Conservation (phyloP, 1,140 invertebrate species). For the Temnothorax nylanderi region DNA sequence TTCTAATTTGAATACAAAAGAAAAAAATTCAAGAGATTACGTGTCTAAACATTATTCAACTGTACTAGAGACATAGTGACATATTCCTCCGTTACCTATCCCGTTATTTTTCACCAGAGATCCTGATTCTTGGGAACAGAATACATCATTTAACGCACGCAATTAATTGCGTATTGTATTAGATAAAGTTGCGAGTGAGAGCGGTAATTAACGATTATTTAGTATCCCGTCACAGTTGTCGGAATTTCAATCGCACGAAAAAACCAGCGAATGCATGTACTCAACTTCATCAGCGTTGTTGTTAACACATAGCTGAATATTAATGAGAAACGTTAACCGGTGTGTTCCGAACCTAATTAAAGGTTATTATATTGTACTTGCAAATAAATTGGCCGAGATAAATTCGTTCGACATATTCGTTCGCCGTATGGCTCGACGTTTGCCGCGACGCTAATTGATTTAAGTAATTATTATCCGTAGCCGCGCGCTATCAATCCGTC, state of each 20-base stretch:
- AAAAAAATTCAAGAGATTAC: neutral
- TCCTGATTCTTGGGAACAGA: neutral
- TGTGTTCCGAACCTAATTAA: slow-evolving; percentile 41
- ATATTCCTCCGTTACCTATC: neutral
- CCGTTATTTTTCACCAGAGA: neutral
- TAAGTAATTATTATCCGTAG: slow-evolving; percentile 51
- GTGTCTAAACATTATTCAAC: neutral
- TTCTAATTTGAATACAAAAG: neutral
- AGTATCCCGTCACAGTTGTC: slow-evolving; percentile 7
- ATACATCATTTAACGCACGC: neutral
- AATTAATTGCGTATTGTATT: slow-evolving; percentile 45
- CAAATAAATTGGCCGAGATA: slow-evolving; percentile 51
- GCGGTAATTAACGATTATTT: slow-evolving; percentile 46
- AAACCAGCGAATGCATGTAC: neutral
- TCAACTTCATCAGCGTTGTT: slow-evolving; percentile 24
- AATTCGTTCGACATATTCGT: slow-evolving; percentile 42
- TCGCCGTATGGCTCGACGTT: neutral
- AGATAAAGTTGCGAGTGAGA: slow-evolving; percentile 12
- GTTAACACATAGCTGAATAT: slow-evolving; percentile 35
- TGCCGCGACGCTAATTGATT: slow-evolving; percentile 47
- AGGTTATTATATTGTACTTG: slow-evolving; percentile 58
- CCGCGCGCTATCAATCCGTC: neutral
- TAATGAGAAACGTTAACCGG: slow-evolving; percentile 47
- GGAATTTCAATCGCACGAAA: slow-evolving; percentile 24
- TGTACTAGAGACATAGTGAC: neutral